phyloP scores from a whole-genome alignment of 2,797 vertebrate genomes.

The Sebastes melanostomus region DNA sequence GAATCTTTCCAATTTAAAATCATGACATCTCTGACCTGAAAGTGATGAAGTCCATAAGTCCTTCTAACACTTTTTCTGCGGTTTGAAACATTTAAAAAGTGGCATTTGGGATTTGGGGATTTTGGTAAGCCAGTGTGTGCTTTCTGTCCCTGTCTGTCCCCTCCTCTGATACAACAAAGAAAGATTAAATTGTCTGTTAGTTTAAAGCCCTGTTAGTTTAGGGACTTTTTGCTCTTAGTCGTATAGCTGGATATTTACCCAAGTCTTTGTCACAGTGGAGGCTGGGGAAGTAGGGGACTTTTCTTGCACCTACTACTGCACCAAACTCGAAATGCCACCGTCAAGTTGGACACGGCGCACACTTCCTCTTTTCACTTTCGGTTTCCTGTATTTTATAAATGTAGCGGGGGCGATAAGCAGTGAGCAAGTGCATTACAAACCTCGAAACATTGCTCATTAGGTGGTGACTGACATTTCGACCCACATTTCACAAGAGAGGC shows the following conservation, averaged over 20 bases:
- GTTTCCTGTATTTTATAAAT: conserved; percentile 27
- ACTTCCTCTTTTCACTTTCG: conserved; percentile 60
- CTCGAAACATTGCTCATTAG: conserved; percentile 29
- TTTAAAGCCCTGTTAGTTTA: conserved; percentile 20
- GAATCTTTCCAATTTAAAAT: conserved; percentile 37
- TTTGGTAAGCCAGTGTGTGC: conserved; percentile 50
- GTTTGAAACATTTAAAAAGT: conserved; percentile 43
- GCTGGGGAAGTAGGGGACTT: conserved; percentile 45
- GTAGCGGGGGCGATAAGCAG: not conserved
- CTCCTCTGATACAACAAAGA: conserved; percentile 31
- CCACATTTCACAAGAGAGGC: conserved; percentile 51
- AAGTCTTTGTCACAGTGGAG: conserved; percentile 14
- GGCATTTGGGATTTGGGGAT: conserved; percentile 57
- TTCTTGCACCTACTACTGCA: not conserved
- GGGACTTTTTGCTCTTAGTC: conserved; percentile 46
- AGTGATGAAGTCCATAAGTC: conserved; percentile 55
- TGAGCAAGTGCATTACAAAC: not conserved
- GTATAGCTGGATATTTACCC: conserved; percentile 16
- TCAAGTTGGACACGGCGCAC: not conserved
- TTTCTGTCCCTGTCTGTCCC: conserved; percentile 37
- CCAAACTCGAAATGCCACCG: conserved; percentile 22
- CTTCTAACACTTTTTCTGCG: conserved; percentile 6
- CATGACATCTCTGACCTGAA: conserved; percentile 35
- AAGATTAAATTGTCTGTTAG: conserved; percentile 35
- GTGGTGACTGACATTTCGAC: conserved; percentile 16